Evolutionary conservation across 2,113 vertebrate genomes (phyloP).

Genomic region (Osmerus mordax): DNA sequence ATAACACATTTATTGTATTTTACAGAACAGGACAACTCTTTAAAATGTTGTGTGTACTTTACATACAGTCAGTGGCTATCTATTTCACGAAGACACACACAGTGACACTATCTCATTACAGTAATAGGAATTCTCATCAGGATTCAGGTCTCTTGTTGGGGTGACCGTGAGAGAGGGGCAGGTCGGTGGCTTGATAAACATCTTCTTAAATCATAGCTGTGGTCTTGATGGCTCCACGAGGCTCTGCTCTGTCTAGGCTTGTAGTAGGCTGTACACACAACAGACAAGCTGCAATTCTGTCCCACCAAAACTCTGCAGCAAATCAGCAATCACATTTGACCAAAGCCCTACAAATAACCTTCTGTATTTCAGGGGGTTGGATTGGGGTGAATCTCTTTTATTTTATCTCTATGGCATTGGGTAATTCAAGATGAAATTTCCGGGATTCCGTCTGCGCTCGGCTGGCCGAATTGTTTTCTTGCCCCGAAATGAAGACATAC

Average conservation of each 20-base stretch:
- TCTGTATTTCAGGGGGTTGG: background rate
- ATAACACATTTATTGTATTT: background rate
- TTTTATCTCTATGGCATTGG: constrained; percentile 46
- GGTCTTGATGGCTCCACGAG: constrained; percentile 32
- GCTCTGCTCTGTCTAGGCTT: constrained; percentile 40
- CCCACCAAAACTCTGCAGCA: constrained; percentile 20
- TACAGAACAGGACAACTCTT: background rate
- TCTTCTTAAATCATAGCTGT: constrained; percentile 48
- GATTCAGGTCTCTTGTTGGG: constrained; percentile 22
- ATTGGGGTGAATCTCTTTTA: constrained; percentile 23
- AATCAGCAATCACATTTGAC: constrained; percentile 41
- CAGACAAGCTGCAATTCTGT: constrained; percentile 19
- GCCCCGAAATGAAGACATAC: constrained; percentile 59
- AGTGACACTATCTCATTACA: constrained; percentile 16
- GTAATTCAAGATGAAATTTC: constrained; percentile 52
- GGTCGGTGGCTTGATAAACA: constrained; percentile 30
- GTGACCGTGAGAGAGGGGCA: constrained; percentile 16
- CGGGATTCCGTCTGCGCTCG: constrained; percentile 45
- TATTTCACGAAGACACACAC: constrained; percentile 27
- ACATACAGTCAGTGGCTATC: constrained; percentile 17
- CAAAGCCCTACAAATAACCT: background rate
- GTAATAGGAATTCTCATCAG: constrained; percentile 24
- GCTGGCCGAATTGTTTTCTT: constrained; percentile 41
- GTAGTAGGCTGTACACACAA: constrained; percentile 37
- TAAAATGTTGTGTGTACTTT: too few species aligned